Evolutionary conservation across 1,140 invertebrate species (phyloP).

Genomic region (Eumeta japonica): DNA sequence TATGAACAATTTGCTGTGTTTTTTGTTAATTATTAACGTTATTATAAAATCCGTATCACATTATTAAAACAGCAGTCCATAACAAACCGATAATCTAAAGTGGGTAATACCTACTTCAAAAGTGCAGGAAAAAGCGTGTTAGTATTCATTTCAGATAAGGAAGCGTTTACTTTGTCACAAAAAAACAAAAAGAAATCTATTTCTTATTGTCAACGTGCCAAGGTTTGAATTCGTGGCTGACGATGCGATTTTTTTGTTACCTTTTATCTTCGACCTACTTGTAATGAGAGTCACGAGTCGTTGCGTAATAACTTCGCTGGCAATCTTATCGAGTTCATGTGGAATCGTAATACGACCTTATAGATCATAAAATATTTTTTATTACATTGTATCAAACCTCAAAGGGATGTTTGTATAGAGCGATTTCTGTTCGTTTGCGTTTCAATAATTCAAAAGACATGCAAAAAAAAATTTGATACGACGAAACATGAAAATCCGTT

Average conservation of each 20-base stretch:
- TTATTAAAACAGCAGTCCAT: too few relatives aligned
- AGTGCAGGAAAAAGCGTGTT: slow-evolving; percentile 40
- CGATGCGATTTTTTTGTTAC: slow-evolving; percentile 20
- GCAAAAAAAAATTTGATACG: too few relatives aligned
- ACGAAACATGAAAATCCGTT: too few relatives aligned
- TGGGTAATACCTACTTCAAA: slow-evolving; percentile 24
- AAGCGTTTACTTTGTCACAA: slow-evolving; percentile 16
- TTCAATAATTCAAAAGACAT: too few relatives aligned
- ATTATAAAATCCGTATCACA: too few relatives aligned
- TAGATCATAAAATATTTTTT: too few relatives aligned
- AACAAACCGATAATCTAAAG: too few relatives aligned
- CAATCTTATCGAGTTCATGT: slow-evolving; percentile 34
- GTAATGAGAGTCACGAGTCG: slow-evolving; percentile 52
- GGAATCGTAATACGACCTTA: slow-evolving; percentile 20
- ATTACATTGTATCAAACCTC: too few relatives aligned
- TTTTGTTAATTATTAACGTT: too few relatives aligned
- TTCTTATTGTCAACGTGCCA: slow-evolving; percentile 6
- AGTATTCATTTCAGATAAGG: slow-evolving; percentile 35
- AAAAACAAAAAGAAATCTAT: slow-evolving; percentile 23
- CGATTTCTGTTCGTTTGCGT: too few relatives aligned
- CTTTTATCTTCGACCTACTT: slow-evolving; percentile 24
- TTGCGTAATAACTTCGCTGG: slow-evolving; percentile 38
- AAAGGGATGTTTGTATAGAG: too few relatives aligned
- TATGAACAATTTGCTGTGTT: too few relatives aligned
- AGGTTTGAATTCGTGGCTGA: slow-evolving; percentile 19